phyloP scores from a whole-genome alignment of 2,888 invertebrate genomes.

The Furcula furcula region DNA sequence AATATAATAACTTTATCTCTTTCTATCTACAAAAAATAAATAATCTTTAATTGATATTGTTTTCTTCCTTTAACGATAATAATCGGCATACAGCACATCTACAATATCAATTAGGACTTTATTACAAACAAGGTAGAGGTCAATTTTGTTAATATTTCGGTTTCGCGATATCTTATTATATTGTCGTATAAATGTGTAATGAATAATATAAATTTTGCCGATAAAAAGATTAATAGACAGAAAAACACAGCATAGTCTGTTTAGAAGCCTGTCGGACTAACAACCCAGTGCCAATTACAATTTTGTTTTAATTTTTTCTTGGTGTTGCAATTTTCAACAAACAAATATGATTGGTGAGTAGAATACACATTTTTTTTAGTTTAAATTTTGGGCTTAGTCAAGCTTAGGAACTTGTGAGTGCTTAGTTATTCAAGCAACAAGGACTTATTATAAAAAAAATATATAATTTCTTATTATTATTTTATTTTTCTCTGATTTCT shows the following conservation, averaged over 20 bases:
- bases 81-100: constrained; percentile 12
- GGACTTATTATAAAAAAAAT: too few relatives aligned
- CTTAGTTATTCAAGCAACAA: too few relatives aligned
- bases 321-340: neutral
- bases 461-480: too few relatives aligned
- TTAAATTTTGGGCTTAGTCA: too few relatives aligned
- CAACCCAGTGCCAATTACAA: neutral
- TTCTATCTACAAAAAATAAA: constrained; percentile 13
- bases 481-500: too few relatives aligned
- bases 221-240: constrained; percentile 19
- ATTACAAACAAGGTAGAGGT: constrained; percentile 4
- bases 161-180: constrained; percentile 2
- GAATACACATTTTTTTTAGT: too few relatives aligned
- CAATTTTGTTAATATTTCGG: constrained; percentile 6
- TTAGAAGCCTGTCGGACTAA: constrained; percentile 11
- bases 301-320: neutral
- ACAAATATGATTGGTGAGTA: constrained; percentile 26
- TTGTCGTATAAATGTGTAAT: constrained; percentile 3
- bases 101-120: neutral
- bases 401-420: too few relatives aligned
- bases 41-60: constrained; percentile 18
- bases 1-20: constrained; percentile 6
- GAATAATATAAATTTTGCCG: constrained; percentile 27
- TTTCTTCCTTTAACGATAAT: constrained; percentile 15
- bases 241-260: constrained; percentile 23